Evolutionary conservation across 2,888 invertebrate species (phyloP), one percentile per base, ranked within the genome.

Genomic region (Apotomis turbidana): DNA sequence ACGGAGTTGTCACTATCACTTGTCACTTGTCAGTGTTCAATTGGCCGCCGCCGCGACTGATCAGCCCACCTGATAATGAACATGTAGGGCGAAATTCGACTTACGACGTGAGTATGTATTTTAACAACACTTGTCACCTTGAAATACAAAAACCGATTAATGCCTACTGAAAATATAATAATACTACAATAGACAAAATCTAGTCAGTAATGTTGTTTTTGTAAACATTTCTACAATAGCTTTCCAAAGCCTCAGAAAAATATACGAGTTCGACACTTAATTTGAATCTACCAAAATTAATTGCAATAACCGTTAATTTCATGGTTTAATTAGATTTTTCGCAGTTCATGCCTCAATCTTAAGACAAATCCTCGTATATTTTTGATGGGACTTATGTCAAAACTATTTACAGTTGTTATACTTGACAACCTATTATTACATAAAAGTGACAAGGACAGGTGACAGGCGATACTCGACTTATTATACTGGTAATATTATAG

Each of bases 161-260:
- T 41, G 41, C 41, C 41, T 0, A 41, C 41, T 41, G 41, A 41
- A 41, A 41, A 27, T 27, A 27, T 27, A 27, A 27, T 27, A 2
- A 27, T 27, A 27, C 6, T 41, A 41, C 3, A 6, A 41, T 6
- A 5, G 41, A 6, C 41, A 41, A 41, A 49, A 9, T 49, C 10
- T 36, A 57, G 27, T 36, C 62, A 27, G 62, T 63, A n/a, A 52
- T 52, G 38, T 52, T 63, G 52, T 13, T 8, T 63, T n/a, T 63
- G 62, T 52, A 13, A 36, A 51, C 27, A 51, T 36, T 2, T 3
- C 10, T 55, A 36, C 55, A 27, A 57, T 6, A 49, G 9, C 9
- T 4, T 10, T 2, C 49, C 10, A 10, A 49, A 10, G 49, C 49
- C 49, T 49, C 49, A 49, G 1, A 49, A 49, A 12, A 49, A 10